Conservation (phyloP, 2,888 invertebrate species). For the Cosmia pyralina region DNA sequence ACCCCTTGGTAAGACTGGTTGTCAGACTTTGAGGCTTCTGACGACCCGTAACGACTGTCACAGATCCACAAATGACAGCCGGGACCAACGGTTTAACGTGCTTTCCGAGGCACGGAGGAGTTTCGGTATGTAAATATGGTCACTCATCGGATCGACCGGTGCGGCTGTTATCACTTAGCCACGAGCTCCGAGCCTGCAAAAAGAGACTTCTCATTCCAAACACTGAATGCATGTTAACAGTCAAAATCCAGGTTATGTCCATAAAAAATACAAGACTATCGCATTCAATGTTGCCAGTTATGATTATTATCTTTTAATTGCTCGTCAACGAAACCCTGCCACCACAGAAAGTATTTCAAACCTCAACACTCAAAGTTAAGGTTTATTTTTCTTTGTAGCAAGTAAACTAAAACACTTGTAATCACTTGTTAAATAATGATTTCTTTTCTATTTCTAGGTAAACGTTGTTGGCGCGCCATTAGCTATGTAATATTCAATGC, state of each 20-base stretch:
- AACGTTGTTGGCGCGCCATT: conserved; percentile 19
- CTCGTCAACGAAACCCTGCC: conserved; percentile 7
- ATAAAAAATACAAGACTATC: conserved; percentile 28
- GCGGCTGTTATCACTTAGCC: too few species aligned
- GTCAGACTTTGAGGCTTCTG: too few species aligned
- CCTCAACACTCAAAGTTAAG: rapidly evolving
- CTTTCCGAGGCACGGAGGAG: too few species aligned
- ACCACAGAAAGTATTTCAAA: not conserved
- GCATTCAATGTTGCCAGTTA: conserved; percentile 10
- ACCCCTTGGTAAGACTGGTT: too few species aligned
- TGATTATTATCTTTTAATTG: conserved; percentile 41
- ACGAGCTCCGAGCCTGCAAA: too few species aligned
- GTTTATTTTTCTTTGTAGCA: not conserved
- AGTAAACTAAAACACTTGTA: conserved; percentile 1
- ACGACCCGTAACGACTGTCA: too few species aligned
- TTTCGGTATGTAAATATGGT: too few species aligned
- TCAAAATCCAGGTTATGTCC: conserved; percentile 9
- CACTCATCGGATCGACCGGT: too few species aligned
- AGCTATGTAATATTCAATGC: conserved; percentile 52
- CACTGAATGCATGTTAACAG: not conserved
- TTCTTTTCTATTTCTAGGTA: conserved; percentile 41
- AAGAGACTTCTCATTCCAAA: too few species aligned
- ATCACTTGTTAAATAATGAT: conserved; percentile 14
- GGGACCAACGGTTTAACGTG: too few species aligned
- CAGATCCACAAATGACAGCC: too few species aligned